These are phyloP conservation scores for Drymodes brunneopygia DNA, from an alignment of 2,113 vertebrate species.

Conservation along the genomic window DNA sequence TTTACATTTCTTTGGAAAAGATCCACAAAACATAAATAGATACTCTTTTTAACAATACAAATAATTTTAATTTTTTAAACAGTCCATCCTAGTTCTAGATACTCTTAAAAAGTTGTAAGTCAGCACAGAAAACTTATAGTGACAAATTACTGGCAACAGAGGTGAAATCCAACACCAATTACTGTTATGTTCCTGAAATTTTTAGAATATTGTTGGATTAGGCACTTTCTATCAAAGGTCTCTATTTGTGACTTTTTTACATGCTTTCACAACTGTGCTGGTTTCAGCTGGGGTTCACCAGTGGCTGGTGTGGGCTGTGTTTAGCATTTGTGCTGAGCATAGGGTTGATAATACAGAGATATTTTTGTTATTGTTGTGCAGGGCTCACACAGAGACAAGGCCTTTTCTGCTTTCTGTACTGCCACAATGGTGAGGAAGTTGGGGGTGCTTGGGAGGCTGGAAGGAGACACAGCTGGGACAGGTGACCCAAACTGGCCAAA, in stretches of 20 bases:
- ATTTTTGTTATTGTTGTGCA: neutral
- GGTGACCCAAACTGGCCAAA: neutral
- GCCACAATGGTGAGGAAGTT: fast-evolving
- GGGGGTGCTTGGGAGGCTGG: fast-evolving
- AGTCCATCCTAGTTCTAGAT: neutral
- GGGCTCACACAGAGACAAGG: neutral
- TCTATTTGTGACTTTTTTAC: neutral
- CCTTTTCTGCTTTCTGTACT: neutral
- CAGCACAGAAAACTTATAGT: neutral
- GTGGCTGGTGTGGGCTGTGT: too few relatives aligned
- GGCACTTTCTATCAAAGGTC: neutral
- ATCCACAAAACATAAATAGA: neutral
- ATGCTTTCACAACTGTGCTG: neutral
- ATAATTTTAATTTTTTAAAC: neutral
- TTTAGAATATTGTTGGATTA: neutral
- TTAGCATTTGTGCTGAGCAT: neutral
- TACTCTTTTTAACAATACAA: neutral
- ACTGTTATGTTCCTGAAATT: neutral
- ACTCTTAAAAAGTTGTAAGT: neutral
- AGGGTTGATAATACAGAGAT: neutral
- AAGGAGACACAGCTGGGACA: neutral
- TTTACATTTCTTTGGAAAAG: neutral
- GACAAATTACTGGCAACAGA: neutral
- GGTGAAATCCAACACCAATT: neutral
- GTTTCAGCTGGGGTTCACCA: neutral